A percentile compares a stretch with the other conserved stretches of the same genome.
These are phyloP conservation scores for Capitulum mitella DNA, from an alignment of 2,888 invertebrate species.

Conservation along the genomic window DNA sequence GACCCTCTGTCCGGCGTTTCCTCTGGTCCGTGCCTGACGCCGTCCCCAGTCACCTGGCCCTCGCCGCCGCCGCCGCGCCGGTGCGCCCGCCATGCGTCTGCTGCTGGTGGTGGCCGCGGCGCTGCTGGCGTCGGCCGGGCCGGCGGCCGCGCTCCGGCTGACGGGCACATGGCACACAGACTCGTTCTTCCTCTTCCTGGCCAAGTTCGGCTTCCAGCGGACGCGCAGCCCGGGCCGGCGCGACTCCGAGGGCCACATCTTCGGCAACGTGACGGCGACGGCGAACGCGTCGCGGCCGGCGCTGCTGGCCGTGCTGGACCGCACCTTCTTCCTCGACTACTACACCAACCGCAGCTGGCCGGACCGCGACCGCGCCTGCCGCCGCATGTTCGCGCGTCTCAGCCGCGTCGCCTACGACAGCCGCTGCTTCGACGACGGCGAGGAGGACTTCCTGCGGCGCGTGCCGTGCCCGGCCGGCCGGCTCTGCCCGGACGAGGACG, in stretches of 20 bases:
- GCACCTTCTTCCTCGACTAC: slow-evolving; percentile 78
- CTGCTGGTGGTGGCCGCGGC: background rate
- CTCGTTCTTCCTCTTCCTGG: slow-evolving; percentile 82
- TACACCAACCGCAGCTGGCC: slow-evolving; percentile 66
- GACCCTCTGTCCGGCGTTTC: no score
- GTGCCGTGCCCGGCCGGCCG: slow-evolving; percentile 71
- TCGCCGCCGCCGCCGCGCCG: no score
- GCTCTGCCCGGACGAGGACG: slow-evolving; percentile 80
- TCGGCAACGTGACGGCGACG: slow-evolving; percentile 79
- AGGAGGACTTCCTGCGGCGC: slow-evolving; percentile 68
- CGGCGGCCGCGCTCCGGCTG: slow-evolving; percentile 3
- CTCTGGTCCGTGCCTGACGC: no score
- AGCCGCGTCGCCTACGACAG: slow-evolving; percentile 66
- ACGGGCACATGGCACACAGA: slow-evolving; percentile 32
- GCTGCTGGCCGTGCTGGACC: slow-evolving; percentile 83
- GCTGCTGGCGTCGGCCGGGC: no score
- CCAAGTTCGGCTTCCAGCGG: slow-evolving; percentile 95
- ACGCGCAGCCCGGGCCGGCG: slow-evolving; percentile 76
- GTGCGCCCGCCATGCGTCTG: no score
- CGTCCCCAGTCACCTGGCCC: no score
- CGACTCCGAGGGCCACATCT: slow-evolving; percentile 88
- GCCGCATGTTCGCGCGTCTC: slow-evolving; percentile 61
- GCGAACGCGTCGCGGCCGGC: slow-evolving; percentile 47
- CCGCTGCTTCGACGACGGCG: slow-evolving; percentile 67
- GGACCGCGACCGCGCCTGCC: slow-evolving; percentile 67